Evolutionary conservation across 2,888 invertebrate genomes (phyloP).

Genomic region (Leucoma salicis): DNA sequence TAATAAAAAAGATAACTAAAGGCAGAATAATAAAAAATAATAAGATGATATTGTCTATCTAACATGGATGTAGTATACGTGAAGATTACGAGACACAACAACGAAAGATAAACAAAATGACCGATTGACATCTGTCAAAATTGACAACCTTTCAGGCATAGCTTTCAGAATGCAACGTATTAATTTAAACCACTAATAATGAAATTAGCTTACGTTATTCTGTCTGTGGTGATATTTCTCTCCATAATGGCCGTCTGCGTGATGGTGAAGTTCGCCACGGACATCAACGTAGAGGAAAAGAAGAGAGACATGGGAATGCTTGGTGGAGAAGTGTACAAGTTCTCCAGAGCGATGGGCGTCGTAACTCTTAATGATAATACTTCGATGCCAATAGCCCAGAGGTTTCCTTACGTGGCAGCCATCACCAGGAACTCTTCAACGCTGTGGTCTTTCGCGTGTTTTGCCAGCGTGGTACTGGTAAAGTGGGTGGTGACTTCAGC

Average conservation of each 20-base stretch:
- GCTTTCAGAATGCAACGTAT: neutral
- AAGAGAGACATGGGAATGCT: conserved; percentile 37
- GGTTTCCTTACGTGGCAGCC: conserved; percentile 64
- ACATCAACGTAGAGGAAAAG: conserved; percentile 59
- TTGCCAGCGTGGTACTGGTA: conserved; percentile 57
- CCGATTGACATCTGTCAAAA: neutral
- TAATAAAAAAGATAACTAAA: too few relatives aligned
- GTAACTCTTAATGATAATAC: conserved; percentile 47
- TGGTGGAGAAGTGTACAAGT: conserved; percentile 38
- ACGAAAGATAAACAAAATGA: neutral
- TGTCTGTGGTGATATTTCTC: conserved; percentile 52
- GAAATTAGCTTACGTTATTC: conserved; percentile 62
- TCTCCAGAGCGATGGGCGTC: conserved; percentile 51
- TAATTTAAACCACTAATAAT: conserved; percentile 28
- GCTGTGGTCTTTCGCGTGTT: conserved; percentile 61
- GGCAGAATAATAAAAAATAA: too few relatives aligned
- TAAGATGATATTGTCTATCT: too few relatives aligned
- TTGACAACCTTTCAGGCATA: neutral
- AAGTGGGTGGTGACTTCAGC: conserved; percentile 68
- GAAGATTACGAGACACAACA: neutral
- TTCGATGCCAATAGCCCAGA: conserved; percentile 30
- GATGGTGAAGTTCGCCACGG: conserved; percentile 73
- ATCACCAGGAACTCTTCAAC: conserved; percentile 51
- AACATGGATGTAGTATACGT: too few relatives aligned
- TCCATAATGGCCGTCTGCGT: conserved; percentile 68